phyloP scores from a whole-genome alignment of 35 echinoderm and acorn worm species.

The Patiria miniata region DNA sequence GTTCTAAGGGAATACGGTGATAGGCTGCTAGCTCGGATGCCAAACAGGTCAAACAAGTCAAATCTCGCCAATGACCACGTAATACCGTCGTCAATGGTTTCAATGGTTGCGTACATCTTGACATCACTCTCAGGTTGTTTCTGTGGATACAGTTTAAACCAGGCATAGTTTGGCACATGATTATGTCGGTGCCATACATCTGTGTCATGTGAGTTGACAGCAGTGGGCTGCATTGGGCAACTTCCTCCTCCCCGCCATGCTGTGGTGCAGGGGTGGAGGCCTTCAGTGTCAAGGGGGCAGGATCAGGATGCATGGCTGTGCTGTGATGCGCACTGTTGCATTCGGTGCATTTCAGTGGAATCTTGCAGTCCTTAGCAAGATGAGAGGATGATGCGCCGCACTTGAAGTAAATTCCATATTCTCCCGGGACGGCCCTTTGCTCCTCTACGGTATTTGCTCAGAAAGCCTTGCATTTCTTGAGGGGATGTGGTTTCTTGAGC shows the following conservation, averaged over 20 bases:
- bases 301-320: conserved; percentile 28
- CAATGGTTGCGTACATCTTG: background rate
- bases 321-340: background rate
- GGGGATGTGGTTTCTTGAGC: conserved; percentile 29
- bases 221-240: background rate
- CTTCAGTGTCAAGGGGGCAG: background rate
- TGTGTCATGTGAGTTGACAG: conserved; percentile 37
- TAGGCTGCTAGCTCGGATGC: background rate
- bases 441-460: conserved; percentile 5
- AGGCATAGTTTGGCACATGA: conserved; percentile 54
- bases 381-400: conserved; percentile 12
- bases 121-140: background rate
- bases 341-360: background rate
- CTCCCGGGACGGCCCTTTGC: background rate
- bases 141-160: conserved; percentile 39
- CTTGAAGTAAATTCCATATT: conserved; percentile 27
- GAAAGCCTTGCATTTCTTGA: conserved; percentile 49
- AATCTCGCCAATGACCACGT: conserved; percentile 15
- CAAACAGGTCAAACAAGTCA: conserved; percentile 22
- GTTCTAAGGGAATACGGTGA: too few relatives aligned
- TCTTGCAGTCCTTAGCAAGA: conserved; percentile 33
- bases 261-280: background rate
- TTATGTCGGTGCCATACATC: conserved; percentile 21
- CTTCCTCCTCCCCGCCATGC: conserved; percentile 29
- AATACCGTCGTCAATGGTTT: conserved; percentile 19